These are phyloP conservation scores for Melanostoma mellinum DNA, from an alignment of 2,888 invertebrate genomes.

Conservation along the genomic window DNA sequence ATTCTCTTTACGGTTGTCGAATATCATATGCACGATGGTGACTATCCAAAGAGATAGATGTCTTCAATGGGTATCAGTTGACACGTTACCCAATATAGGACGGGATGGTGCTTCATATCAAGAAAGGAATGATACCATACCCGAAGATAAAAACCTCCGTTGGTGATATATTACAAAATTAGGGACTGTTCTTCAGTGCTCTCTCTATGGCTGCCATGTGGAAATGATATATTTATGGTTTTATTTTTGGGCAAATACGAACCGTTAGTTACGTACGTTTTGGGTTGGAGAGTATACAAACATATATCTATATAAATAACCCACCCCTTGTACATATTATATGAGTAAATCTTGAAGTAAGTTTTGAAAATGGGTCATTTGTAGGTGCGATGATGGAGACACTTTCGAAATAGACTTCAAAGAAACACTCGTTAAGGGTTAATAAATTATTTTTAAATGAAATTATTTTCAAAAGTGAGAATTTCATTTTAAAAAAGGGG, in stretches of 20 bases:
- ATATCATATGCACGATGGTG: slow-evolving; percentile 51
- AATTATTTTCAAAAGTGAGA: slow-evolving; percentile 35
- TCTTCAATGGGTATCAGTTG: slow-evolving; percentile 70
- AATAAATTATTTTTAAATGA: slow-evolving; percentile 41
- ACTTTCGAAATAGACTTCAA: slow-evolving; percentile 41
- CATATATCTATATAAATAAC: slow-evolving; percentile 39
- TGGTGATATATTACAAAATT: slow-evolving; percentile 70
- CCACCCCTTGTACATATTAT: background rate
- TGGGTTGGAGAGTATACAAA: slow-evolving; percentile 2
- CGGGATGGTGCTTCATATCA: slow-evolving; percentile 50
- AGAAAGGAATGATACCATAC: slow-evolving; percentile 42
- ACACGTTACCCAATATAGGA: slow-evolving; percentile 66
- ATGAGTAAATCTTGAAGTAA: slow-evolving; percentile 14
- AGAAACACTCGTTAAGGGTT: slow-evolving; percentile 15
- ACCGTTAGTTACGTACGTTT: slow-evolving; percentile 31
- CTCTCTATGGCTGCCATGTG: slow-evolving; percentile 58
- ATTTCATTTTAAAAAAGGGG: background rate
- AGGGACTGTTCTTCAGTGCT: slow-evolving; percentile 69
- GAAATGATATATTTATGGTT: slow-evolving; percentile 73
- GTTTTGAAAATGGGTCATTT: slow-evolving; percentile 58
- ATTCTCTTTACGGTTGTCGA: slow-evolving; percentile 21
- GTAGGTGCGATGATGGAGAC: slow-evolving; percentile 40
- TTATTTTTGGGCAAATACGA: slow-evolving; percentile 63
- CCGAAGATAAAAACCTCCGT: slow-evolving; percentile 63
- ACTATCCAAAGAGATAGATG: slow-evolving; percentile 61